Conservation (phyloP, 1,140 invertebrate species). For the Bombus huntii region DNA sequence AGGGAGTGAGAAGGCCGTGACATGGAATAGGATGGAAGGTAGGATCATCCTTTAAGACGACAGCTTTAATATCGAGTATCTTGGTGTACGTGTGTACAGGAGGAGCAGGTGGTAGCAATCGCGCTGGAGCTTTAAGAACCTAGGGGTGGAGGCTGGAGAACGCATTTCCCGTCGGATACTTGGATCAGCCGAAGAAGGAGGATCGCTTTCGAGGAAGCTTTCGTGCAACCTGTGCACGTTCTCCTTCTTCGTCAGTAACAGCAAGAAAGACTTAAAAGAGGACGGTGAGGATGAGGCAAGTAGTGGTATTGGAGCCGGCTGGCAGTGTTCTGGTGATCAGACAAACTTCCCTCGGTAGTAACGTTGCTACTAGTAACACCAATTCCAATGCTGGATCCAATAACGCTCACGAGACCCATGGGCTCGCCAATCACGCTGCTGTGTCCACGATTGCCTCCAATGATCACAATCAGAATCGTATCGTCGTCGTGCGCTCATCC, state of each 20-base stretch:
- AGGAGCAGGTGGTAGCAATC: slow-evolving; percentile 66
- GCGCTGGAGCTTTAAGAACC: slow-evolving; percentile 63
- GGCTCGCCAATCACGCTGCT: slow-evolving; percentile 65
- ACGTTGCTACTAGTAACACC: slow-evolving; percentile 68
- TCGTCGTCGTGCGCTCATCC: slow-evolving; percentile 80
- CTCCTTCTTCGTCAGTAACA: slow-evolving; percentile 44
- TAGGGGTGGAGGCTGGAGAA: slow-evolving; percentile 58
- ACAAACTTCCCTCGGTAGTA: slow-evolving; percentile 76
- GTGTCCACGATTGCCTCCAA: slow-evolving; percentile 73
- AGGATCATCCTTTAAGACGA: slow-evolving; percentile 67
- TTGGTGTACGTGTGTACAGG: slow-evolving; percentile 60
- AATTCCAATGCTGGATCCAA: slow-evolving; percentile 69
- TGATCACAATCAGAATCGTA: slow-evolving; percentile 81
- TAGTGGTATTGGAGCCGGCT: slow-evolving; percentile 81
- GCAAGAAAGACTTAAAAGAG: slow-evolving; percentile 1
- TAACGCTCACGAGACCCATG: slow-evolving; percentile 71
- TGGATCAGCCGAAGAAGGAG: slow-evolving; percentile 47
- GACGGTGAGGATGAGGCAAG: slow-evolving; percentile 76
- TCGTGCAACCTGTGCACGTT: slow-evolving; percentile 50
- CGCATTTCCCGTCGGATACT: slow-evolving; percentile 59
- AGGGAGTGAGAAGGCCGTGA: slow-evolving; percentile 37
- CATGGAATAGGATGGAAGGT: slow-evolving; percentile 46
- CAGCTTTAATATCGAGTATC: slow-evolving; percentile 61
- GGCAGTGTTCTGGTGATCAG: slow-evolving; percentile 81
- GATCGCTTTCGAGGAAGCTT: slow-evolving; percentile 38